phyloP scores from a whole-genome alignment of 2,113 vertebrate genomes.

The Prunella fulvescens region DNA sequence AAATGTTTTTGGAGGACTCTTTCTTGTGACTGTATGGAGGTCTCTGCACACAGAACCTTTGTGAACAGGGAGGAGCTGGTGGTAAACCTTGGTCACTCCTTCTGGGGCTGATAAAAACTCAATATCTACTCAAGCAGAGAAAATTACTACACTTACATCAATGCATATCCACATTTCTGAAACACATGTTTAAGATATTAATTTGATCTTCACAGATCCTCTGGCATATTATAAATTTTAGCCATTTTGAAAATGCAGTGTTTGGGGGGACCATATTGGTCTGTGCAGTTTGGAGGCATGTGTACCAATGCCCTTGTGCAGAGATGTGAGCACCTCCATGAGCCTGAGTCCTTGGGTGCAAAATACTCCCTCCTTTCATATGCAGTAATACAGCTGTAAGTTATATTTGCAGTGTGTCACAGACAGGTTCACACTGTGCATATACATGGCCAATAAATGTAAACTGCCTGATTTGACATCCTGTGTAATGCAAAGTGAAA shows the following conservation, averaged over 20 bases:
- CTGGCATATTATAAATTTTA: not conserved
- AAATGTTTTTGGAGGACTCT: not conserved
- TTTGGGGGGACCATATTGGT: not conserved
- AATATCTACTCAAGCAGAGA: not conserved
- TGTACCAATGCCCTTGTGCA: accelerated
- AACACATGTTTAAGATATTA: not conserved
- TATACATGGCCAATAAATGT: not conserved
- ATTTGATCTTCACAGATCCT: not conserved
- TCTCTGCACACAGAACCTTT: not conserved
- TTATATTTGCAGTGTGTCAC: not conserved
- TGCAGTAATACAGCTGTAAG: not conserved
- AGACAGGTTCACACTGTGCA: not conserved
- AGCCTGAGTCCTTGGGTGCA: not conserved
- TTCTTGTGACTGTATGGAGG: not conserved
- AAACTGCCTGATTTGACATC: not conserved
- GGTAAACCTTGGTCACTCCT: not conserved
- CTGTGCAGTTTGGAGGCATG: accelerated
- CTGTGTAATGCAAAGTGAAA: not conserved
- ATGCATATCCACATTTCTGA: not conserved
- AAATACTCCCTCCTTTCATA: not conserved
- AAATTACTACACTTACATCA: not conserved
- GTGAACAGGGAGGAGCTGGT: not conserved
- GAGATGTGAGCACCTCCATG: accelerated
- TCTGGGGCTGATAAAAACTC: not conserved
- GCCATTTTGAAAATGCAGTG: not conserved